A percentile compares a stretch with the other conserved stretches of the same genome.
phyloP scores from a whole-genome alignment of 1,140 invertebrate genomes.

The Pseudachorutes palmiensis region DNA sequence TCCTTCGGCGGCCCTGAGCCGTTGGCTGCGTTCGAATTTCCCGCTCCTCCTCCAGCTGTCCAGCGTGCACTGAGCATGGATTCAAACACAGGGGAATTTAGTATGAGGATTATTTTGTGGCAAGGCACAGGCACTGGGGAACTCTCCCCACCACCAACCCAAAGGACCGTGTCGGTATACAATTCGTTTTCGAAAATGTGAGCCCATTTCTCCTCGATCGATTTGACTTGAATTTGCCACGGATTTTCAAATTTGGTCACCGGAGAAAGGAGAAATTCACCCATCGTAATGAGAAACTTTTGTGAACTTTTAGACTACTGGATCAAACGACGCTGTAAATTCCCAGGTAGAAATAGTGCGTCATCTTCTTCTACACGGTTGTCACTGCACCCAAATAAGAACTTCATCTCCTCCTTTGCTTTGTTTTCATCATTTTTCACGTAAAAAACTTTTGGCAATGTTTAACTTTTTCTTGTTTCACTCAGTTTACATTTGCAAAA shows the following conservation, averaged over 20 bases:
- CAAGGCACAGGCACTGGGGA: conserved; percentile 14
- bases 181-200: conserved; percentile 26
- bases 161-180: conserved; percentile 23
- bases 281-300: no score
- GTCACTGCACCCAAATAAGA: no score
- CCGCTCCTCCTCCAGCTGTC: neutral
- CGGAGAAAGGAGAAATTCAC: conserved; percentile 20
- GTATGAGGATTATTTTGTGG: conserved; percentile 28
- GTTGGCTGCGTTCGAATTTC: neutral
- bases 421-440: no score
- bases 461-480: no score
- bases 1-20: conserved; percentile 5
- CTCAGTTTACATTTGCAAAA: no score
- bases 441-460: no score
- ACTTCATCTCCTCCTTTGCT: no score
- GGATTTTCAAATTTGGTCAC: conserved; percentile 13
- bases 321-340: no score
- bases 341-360: no score
- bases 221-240: conserved; percentile 24
- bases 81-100: conserved; percentile 34
- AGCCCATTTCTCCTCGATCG: conserved; percentile 23
- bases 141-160: conserved; percentile 13
- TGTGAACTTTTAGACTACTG: no score
- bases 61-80: conserved; percentile 28
- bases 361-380: no score